Percentiles rank a stretch among this genome's conserved stretches.
phyloP scores from a whole-genome alignment of 2,113 vertebrate genomes.

The Taxidea taxus region DNA sequence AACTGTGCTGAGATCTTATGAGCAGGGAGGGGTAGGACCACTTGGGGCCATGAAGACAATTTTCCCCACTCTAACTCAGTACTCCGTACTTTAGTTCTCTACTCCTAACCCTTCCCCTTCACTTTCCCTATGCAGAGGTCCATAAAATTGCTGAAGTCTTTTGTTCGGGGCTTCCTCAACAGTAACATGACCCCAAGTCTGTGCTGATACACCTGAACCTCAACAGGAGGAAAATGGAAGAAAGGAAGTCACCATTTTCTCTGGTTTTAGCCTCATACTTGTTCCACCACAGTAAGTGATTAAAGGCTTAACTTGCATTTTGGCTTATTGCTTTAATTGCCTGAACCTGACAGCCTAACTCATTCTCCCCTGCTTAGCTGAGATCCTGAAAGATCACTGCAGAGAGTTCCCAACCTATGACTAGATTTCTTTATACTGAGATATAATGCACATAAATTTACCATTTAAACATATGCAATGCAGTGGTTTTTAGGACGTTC shows the following conservation, averaged over 20 bases:
- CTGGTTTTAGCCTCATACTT: background rate
- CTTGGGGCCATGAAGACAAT: background rate
- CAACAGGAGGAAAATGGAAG: background rate
- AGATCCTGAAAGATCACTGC: background rate
- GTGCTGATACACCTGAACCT: background rate
- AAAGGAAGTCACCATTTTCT: background rate
- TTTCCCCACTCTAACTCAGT: background rate
- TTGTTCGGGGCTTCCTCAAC: background rate
- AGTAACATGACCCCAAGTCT: background rate
- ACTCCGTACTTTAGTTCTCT: background rate
- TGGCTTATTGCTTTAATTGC: background rate
- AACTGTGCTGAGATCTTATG: background rate
- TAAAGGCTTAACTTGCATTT: background rate
- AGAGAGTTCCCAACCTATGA: background rate
- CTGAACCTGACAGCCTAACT: background rate
- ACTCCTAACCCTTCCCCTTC: background rate
- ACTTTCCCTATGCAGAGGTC: background rate
- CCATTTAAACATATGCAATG: background rate
- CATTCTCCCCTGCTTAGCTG: background rate
- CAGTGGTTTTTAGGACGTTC: background rate
- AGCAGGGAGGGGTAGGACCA: accelerated
- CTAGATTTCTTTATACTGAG: background rate
- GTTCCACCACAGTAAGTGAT: background rate
- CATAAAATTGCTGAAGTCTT: background rate
- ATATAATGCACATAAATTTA: background rate